phyloP scores from a whole-genome alignment of 2,113 vertebrate species.

The Paradoxurus hermaphroditus region DNA sequence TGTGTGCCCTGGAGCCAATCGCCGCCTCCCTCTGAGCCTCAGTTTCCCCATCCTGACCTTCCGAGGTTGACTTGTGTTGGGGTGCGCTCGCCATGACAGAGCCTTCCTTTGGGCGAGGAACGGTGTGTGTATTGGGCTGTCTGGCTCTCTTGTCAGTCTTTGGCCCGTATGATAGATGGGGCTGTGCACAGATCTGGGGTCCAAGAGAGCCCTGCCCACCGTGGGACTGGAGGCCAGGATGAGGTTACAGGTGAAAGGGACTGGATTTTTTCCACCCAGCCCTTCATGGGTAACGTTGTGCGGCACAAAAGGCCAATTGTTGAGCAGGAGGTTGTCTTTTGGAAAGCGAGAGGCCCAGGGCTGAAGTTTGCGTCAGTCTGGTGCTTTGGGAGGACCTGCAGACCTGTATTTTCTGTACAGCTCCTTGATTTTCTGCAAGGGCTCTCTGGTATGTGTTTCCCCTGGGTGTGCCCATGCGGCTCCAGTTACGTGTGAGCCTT shows the following conservation, averaged over 20 bases:
- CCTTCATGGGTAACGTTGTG: not conserved
- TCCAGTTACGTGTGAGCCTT: not conserved
- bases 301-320: slow-evolving; percentile 62
- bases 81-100: not conserved
- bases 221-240: not conserved
- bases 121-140: not conserved
- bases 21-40: not conserved
- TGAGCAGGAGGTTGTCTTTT: not conserved
- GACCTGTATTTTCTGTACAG: slow-evolving; percentile 7
- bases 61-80: not conserved
- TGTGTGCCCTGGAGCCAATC: not conserved
- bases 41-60: not conserved
- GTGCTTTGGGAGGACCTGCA: slow-evolving; percentile 1
- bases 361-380: slow-evolving; percentile 60
- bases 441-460: not conserved
- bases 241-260: slow-evolving; percentile 49
- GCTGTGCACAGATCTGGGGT: not conserved
- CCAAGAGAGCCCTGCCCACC: not conserved
- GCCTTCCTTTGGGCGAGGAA: not conserved
- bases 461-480: not conserved
- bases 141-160: not conserved
- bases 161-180: not conserved
- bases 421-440: not conserved
- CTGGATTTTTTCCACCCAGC: not conserved
- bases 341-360: not conserved